Base-by-base conservation (phyloP, 2,113 vertebrate genomes). In the Oceanodroma tethys region DNA sequence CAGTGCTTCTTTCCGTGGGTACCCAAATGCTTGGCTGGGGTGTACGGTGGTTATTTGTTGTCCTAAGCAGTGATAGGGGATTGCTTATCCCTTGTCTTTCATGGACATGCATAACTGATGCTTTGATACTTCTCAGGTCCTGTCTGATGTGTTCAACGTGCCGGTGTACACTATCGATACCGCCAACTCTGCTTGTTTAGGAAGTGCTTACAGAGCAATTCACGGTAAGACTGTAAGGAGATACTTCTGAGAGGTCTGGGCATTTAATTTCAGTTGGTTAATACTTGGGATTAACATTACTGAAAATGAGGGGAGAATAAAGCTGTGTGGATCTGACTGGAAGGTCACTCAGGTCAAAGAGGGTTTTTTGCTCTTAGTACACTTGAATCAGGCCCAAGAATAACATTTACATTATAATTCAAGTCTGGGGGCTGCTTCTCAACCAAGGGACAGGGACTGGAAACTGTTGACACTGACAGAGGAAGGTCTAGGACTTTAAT, bases 201-300 rank as follows among this genome's bases (percentile, higher is more conserved):
- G 99, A 55, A 98, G 98, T 15, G 99, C 99, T n/a, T 99, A 99
- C 98, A 98, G 99, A 97, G 99, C 99, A 58, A 97, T 99, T 82
- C 99, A 99, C 0, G 99, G 99, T 99, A 98, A 98, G 98, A 79
- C 62, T 73, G 68, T 78, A 55, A 82, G 74, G 81, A 65, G 90
- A 80, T 15, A 6, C 70, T 38, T 80, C n/a, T 40, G 89, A 85
- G 75, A 7, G 4, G 10, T 9, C 47, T 55, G 65, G 62, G 62
- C 32, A 50, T 88, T 90, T 83, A 34, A 84, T 88, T 95, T 56
- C 62, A 53, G 40, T 80, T 76, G 73, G 34, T 60, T 84, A 90
- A 93, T 92, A 40, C 68, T 68, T 79, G 76, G 79, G 86, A 87
- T 94, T 87, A 85, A 55, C 0, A 5, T n/a, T 68, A 43, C 59